Conservation (phyloP, 2,888 invertebrate genomes). For the Dromius quadrimaculatus region DNA sequence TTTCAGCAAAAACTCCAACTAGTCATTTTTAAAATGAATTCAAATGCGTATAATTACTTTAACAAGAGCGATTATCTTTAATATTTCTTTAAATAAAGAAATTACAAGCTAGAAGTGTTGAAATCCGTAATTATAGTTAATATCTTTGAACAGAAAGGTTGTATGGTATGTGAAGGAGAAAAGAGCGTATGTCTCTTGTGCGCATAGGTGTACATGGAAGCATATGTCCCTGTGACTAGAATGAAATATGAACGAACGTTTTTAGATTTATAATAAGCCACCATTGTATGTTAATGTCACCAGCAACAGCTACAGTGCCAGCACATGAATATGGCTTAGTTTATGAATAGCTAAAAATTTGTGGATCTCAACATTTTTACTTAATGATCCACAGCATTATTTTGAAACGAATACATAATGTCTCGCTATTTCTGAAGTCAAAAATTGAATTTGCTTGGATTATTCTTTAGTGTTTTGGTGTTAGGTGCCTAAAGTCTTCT, state of each 20-base stretch:
- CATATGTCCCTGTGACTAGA: slow-evolving; percentile 42
- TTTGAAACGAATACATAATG: no score
- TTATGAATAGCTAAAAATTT: slow-evolving; percentile 49
- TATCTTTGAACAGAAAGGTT: neutral
- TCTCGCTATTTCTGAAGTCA: no score
- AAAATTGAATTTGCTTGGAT: no score
- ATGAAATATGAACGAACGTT: slow-evolving; percentile 57
- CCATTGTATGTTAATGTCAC: slow-evolving; percentile 59
- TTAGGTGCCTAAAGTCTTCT: no score
- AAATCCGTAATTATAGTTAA: slow-evolving; percentile 26
- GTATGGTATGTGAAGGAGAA: no score
- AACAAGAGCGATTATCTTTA: slow-evolving; percentile 3
- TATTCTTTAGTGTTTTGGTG: no score
- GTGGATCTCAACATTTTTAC: slow-evolving; percentile 42
- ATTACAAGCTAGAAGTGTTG: slow-evolving; percentile 20
- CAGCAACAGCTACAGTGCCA: slow-evolving; percentile 57
- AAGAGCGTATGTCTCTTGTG: neutral
- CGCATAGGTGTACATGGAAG: slow-evolving; percentile 36
- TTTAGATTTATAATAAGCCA: slow-evolving; percentile 60
- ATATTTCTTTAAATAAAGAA: slow-evolving; percentile 23
- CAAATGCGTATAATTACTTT: slow-evolving; percentile 11
- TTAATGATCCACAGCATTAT: neutral
- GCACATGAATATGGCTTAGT: slow-evolving; percentile 45
- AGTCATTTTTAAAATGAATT: neutral
- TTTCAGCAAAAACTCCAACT: neutral